These are phyloP conservation scores for Temnothorax unifasciatus DNA, from an alignment of 2,888 invertebrate species.

Conservation along the genomic window DNA sequence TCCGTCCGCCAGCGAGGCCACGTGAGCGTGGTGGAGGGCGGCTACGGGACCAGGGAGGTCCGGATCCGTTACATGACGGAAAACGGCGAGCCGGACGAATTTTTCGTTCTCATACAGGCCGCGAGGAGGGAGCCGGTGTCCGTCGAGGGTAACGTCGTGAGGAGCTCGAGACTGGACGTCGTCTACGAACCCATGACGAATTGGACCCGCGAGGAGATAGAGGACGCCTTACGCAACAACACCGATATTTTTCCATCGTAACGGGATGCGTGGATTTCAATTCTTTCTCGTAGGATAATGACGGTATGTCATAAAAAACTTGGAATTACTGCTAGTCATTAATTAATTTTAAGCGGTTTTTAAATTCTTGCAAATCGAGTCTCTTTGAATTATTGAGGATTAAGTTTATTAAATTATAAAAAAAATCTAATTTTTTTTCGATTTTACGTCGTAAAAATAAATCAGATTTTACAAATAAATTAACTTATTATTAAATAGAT, in stretches of 20 bases:
- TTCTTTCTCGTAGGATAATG: slow-evolving; percentile 27
- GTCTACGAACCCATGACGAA: slow-evolving; percentile 35
- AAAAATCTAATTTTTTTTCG: background rate
- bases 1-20: slow-evolving; percentile 62
- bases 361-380: background rate
- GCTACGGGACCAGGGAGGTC: slow-evolving; percentile 26
- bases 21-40: slow-evolving; percentile 66
- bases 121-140: slow-evolving; percentile 32
- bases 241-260: slow-evolving; percentile 59
- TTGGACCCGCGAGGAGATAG: slow-evolving; percentile 57
- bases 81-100: slow-evolving; percentile 50
- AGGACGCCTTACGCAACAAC: background rate
- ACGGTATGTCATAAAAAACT: background rate
- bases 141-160: background rate
- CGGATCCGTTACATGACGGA: slow-evolving; percentile 59
- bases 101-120: slow-evolving; percentile 62
- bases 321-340: background rate
- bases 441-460: background rate
- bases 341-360: background rate
- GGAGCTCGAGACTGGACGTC: background rate
- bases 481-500: background rate
- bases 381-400: background rate
- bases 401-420: background rate
- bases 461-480: slow-evolving; percentile 5
- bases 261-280: background rate